These are phyloP conservation scores for Zygothrica quintamaculata DNA, from an alignment of 2,888 invertebrate genomes.

Conservation along the genomic window DNA sequence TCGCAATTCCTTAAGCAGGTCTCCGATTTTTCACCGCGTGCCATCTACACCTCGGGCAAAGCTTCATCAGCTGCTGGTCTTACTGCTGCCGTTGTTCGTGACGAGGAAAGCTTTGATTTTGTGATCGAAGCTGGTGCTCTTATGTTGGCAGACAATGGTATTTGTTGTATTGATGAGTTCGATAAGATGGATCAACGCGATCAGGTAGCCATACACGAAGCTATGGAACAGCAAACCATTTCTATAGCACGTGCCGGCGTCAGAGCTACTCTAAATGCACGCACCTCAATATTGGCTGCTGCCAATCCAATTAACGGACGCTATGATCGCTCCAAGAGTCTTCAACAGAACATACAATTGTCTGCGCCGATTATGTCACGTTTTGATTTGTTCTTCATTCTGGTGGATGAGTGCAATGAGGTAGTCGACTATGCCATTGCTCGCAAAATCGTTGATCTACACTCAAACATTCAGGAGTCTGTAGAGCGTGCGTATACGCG, in stretches of 20 bases:
- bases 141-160: slow-evolving; percentile 99
- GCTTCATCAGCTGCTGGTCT: slow-evolving; percentile 99
- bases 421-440: slow-evolving; percentile 98
- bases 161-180: slow-evolving; percentile 99
- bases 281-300: slow-evolving; percentile 98
- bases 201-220: slow-evolving; percentile 99
- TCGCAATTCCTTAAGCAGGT: slow-evolving; percentile 98
- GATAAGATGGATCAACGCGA: slow-evolving; percentile 99
- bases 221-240: slow-evolving; percentile 99
- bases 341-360: slow-evolving; percentile 96
- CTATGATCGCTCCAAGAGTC: slow-evolving; percentile 96
- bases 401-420: slow-evolving; percentile 98
- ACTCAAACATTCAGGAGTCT: slow-evolving; percentile 92
- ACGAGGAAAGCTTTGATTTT: slow-evolving; percentile 99
- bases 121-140: slow-evolving; percentile 99
- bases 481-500: slow-evolving; percentile 93
- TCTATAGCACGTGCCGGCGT: slow-evolving; percentile 99
- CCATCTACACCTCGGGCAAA: slow-evolving; percentile 99
- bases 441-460: slow-evolving; percentile 96
- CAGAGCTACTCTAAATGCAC: slow-evolving; percentile 97
- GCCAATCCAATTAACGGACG: slow-evolving; percentile 99
- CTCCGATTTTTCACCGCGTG: slow-evolving; percentile 96
- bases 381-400: slow-evolving; percentile 98
- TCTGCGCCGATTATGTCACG: slow-evolving; percentile 99
- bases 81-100: slow-evolving; percentile 98